These are phyloP conservation scores for Alauda arvensis DNA, from an alignment of 2,797 vertebrate species.

Conservation along the genomic window DNA sequence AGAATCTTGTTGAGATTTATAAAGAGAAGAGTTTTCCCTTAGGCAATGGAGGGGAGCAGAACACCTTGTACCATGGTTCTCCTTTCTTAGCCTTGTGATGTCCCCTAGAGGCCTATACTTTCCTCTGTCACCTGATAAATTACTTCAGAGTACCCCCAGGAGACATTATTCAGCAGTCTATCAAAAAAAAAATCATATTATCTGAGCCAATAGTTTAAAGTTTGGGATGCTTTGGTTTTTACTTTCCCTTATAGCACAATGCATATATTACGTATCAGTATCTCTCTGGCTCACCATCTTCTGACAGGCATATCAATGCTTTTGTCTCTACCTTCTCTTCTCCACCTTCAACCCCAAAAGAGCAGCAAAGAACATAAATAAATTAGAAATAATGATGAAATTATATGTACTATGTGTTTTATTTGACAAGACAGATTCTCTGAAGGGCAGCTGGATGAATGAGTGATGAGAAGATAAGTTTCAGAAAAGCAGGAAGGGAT, in stretches of 20 bases:
- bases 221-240: not conserved
- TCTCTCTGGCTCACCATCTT: not conserved
- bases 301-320: not conserved
- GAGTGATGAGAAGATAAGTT: constrained; percentile 11
- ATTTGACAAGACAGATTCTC: constrained; percentile 20
- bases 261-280: not conserved
- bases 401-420: not conserved
- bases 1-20: not conserved
- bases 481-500: constrained; percentile 19
- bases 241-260: not conserved
- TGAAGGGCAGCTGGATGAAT: constrained; percentile 11
- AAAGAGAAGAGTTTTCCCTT: not conserved
- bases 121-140: not conserved
- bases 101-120: not conserved
- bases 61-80: not conserved
- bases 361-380: constrained; percentile 15
- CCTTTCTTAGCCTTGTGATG: not conserved
- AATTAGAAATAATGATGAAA: constrained; percentile 49
- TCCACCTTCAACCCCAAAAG: not conserved
- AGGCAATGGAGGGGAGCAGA: not conserved
- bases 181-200: not conserved
- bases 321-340: not conserved
- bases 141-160: not conserved
- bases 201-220: not conserved
- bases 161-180: not conserved